Conservation (phyloP, 2,888 invertebrate species). For the Caenorhabditis sp. region DNA sequence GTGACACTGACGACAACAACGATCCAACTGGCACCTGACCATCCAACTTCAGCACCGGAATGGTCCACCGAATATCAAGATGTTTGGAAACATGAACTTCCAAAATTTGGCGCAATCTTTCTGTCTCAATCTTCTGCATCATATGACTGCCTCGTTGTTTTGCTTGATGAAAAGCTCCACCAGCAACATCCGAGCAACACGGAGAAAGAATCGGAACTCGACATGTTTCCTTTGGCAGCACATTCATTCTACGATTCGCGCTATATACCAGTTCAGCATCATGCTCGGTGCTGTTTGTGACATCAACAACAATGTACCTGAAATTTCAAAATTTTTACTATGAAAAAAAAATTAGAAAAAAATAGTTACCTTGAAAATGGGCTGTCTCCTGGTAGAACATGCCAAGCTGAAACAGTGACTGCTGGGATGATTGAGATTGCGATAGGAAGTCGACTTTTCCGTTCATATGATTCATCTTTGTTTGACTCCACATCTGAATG, state of each 20-base stretch:
- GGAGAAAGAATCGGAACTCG: conserved; percentile 68
- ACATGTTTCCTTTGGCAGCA: conserved; percentile 68
- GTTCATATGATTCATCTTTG: conserved; percentile 53
- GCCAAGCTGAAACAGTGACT: conserved; percentile 69
- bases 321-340: conserved; percentile 6
- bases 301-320: conserved; percentile 67
- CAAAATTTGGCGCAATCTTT: conserved; percentile 55
- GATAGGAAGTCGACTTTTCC: conserved; percentile 58
- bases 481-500: conserved; percentile 59
- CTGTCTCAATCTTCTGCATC: conserved; percentile 67
- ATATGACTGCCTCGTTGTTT: conserved; percentile 63
- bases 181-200: conserved; percentile 68
- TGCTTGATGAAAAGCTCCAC: conserved; percentile 62
- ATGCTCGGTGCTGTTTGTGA: conserved; percentile 65
- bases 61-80: conserved; percentile 66
- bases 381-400: conserved; percentile 63
- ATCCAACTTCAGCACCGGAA: conserved; percentile 59
- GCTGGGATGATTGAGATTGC: conserved; percentile 68
- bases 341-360: not conserved
- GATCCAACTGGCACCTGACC: conserved; percentile 68
- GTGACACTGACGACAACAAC: conserved; percentile 64
- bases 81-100: conserved; percentile 66
- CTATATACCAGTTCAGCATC: conserved; percentile 68
- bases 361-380: conserved; percentile 49
- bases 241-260: conserved; percentile 55